Percentiles rank a stretch among this genome's conserved stretches.
phyloP scores from a whole-genome alignment of 2,797 vertebrate genomes.

The Molossus molossus region DNA sequence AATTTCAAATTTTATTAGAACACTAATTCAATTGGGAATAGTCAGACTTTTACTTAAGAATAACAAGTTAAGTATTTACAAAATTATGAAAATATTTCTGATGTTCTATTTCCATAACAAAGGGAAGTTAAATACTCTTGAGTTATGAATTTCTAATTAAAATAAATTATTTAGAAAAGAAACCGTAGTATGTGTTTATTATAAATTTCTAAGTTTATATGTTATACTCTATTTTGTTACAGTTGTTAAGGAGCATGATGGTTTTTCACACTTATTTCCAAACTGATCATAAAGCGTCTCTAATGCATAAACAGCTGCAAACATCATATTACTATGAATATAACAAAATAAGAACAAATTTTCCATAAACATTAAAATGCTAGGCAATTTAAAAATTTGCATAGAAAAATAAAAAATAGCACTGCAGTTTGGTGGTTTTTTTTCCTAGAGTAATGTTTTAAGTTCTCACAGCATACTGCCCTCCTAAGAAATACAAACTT shows the following conservation, averaged over 20 bases:
- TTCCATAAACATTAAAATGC: slow-evolving; percentile 20
- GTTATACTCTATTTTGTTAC: background rate
- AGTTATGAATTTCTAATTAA: background rate
- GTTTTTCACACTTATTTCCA: slow-evolving; percentile 26
- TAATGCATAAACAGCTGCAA: slow-evolving; percentile 5
- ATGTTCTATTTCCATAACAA: slow-evolving; percentile 26
- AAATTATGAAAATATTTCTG: background rate
- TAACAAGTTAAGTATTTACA: slow-evolving; percentile 26
- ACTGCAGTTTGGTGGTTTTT: background rate
- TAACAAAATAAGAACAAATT: slow-evolving; percentile 27
- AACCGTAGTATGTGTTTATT: background rate
- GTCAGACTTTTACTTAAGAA: background rate
- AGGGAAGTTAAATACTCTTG: background rate
- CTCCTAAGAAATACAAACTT: background rate
- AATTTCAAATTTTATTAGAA: slow-evolving; percentile 31
- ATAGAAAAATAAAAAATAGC: background rate
- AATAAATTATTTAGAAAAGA: slow-evolving; percentile 24
- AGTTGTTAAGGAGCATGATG: background rate
- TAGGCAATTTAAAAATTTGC: background rate
- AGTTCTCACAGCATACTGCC: background rate
- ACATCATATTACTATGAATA: background rate
- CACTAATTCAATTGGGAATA: background rate
- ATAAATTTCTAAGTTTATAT: slow-evolving; percentile 23
- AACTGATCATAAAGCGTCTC: background rate
- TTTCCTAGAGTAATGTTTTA: background rate